Base-by-base conservation (phyloP, 2,113 vertebrate species). In the Pyxicephalus adspersus region DNA sequence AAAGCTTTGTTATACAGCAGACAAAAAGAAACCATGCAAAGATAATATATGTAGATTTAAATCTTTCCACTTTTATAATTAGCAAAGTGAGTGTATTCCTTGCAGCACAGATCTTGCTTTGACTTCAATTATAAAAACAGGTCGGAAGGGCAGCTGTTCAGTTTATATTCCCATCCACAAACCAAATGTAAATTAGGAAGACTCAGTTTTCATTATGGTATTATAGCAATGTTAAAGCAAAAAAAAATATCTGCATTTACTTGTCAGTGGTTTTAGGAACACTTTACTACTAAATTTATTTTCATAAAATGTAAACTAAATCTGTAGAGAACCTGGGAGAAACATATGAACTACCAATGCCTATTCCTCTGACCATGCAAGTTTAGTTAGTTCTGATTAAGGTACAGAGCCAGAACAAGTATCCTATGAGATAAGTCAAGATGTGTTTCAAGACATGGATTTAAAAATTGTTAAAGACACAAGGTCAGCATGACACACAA, bases 81-180 rank as follows among this genome's bases (percentile, higher is more conserved):
- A 28, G 55, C 29, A 25, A 57, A n/a, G 26, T 74, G 28, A 58
- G 71, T 60, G 29, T 26, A 75, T 75, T 38, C 31, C 55, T 74
- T 74, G 55, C 55, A 74, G 29, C 71, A 63, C 38, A 23, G n/a
- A 75, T 61, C 73, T 58, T 25, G 20, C 54, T 58, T n/a, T 15
- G 17, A 55, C 71, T 75, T 75, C 57, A 50, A 58, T 38, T 61
- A 61, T 61, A 31, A 75, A 75, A 75, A 50, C 58, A 75, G 55
- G 73, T 61, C 73, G 50, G 23, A 34, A 38, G 57, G 73, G n/a
- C 73, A 63, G 73, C 34, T 75, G 58, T 75, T 75, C 73, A 63
- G 63, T 75, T 75, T 75, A 75, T 63, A 75, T 75, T 75, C 34
- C 63, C 73, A 61, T 34, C 20, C 58, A 60, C 54, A 38, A 58